Conservation (phyloP, 2,888 invertebrate genomes). For the Drosophila anomelani region DNA sequence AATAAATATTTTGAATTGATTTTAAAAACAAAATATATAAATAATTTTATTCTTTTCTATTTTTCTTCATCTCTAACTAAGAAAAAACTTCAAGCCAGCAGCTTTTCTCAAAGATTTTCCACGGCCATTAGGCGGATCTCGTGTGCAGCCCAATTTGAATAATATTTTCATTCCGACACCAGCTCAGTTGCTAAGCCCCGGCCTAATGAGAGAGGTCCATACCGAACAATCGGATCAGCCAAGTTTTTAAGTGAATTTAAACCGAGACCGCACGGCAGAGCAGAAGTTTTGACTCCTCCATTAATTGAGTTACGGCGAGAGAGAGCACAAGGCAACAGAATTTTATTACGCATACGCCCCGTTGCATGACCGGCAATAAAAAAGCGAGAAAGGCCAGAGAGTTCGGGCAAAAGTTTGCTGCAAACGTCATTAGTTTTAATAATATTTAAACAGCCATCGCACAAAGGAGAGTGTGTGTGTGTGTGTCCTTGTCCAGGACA, state of each 20-base stretch:
- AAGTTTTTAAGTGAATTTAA: slow-evolving; percentile 66
- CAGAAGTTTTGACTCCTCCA: slow-evolving; percentile 41
- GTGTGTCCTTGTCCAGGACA: slow-evolving; percentile 20
- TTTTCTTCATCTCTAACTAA: background rate
- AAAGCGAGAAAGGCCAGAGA: slow-evolving; percentile 28
- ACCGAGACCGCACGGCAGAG: slow-evolving; percentile 34
- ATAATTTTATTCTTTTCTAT: background rate
- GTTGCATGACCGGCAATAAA: slow-evolving; percentile 49
- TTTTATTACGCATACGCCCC: slow-evolving; percentile 71
- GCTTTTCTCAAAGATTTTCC: slow-evolving; percentile 45
- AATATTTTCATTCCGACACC: slow-evolving; percentile 27
- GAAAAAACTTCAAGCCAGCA: background rate
- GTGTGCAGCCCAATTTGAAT: slow-evolving; percentile 54
- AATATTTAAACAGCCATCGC: slow-evolving; percentile 58
- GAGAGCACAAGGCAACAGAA: slow-evolving; percentile 54
- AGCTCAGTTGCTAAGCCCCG: slow-evolving; percentile 49
- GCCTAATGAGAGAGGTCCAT: slow-evolving; percentile 50
- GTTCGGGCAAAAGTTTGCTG: slow-evolving; percentile 52
- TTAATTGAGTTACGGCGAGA: slow-evolving; percentile 68
- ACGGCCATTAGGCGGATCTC: slow-evolving; percentile 61
- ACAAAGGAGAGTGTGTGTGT: background rate
- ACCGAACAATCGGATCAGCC: slow-evolving; percentile 20
- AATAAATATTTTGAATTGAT: background rate
- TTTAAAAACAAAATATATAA: no score
- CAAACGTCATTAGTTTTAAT: slow-evolving; percentile 74